phyloP scores from a whole-genome alignment of 1,140 invertebrate genomes.

The Pomacea maculata region DNA sequence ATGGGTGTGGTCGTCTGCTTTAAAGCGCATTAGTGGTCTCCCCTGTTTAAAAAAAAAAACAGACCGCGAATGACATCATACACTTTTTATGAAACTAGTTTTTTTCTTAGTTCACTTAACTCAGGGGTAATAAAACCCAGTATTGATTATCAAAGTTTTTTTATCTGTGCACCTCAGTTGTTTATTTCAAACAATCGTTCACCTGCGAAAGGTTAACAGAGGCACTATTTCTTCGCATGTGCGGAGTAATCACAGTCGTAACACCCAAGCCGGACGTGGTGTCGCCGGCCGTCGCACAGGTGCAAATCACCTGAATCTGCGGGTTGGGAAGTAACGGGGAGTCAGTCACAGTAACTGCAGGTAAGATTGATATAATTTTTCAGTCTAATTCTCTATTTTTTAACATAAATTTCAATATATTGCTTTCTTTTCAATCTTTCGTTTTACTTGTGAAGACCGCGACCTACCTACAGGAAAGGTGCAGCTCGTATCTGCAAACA shows the following conservation, averaged over 20 bases:
- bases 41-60: background rate
- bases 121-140: too few species aligned
- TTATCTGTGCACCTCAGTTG: background rate
- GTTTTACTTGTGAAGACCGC: too few species aligned
- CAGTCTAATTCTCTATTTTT: background rate
- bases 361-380: background rate
- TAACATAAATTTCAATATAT: background rate
- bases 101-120: background rate
- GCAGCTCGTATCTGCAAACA: too few species aligned
- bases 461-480: too few species aligned
- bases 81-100: background rate
- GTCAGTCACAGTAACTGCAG: background rate
- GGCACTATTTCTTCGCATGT: slow-evolving; percentile 9
- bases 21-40: too few species aligned
- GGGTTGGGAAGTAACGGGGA: background rate
- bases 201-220: too few species aligned
- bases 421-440: background rate
- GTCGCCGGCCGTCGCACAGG: background rate
- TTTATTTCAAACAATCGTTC: background rate
- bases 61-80: background rate
- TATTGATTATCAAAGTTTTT: background rate
- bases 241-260: slow-evolving; percentile 3
- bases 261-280: background rate
- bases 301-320: slow-evolving; percentile 1
- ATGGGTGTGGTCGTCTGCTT: slow-evolving; percentile 16